phyloP scores from a whole-genome alignment of 2,888 invertebrate species.

The Heliconius aoede region DNA sequence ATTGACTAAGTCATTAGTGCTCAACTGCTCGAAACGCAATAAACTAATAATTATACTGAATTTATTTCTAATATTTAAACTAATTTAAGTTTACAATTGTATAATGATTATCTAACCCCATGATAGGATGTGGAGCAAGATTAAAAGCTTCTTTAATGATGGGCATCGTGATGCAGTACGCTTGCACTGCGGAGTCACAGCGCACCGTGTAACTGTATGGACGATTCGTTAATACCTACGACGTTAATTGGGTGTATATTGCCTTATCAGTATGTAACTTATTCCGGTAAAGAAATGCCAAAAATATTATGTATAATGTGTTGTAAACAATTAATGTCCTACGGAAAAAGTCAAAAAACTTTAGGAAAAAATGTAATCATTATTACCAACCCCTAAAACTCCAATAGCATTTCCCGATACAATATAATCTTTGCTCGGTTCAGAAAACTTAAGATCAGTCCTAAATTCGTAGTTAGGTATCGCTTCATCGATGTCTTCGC shows the following conservation, averaged over 20 bases:
- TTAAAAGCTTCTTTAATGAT: slow-evolving; percentile 76
- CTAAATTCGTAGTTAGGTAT: slow-evolving; percentile 83
- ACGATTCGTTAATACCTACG: slow-evolving; percentile 79
- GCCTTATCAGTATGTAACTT: no score
- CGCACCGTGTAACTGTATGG: slow-evolving; percentile 82
- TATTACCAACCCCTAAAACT: slow-evolving; percentile 62
- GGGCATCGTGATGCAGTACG: slow-evolving; percentile 69
- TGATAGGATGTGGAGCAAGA: slow-evolving; percentile 72
- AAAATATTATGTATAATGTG: no score
- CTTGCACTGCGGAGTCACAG: slow-evolving; percentile 84
- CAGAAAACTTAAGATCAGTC: slow-evolving; percentile 74
- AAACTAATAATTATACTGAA: no score
- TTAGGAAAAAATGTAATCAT: background rate
- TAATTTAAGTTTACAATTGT: background rate
- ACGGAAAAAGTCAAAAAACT: background rate
- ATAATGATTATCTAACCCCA: slow-evolving; percentile 59
- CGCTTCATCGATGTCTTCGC: slow-evolving; percentile 71
- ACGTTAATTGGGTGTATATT: background rate
- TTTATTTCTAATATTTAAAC: background rate
- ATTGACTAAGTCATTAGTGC: no score
- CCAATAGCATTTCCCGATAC: slow-evolving; percentile 85
- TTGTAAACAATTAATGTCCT: no score
- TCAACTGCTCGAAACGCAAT: no score
- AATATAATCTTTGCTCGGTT: slow-evolving; percentile 81
- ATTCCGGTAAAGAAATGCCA: no score